Evolutionary conservation across 2,797 vertebrate genomes (phyloP).

Genomic region (Helarctos malayanus): DNA sequence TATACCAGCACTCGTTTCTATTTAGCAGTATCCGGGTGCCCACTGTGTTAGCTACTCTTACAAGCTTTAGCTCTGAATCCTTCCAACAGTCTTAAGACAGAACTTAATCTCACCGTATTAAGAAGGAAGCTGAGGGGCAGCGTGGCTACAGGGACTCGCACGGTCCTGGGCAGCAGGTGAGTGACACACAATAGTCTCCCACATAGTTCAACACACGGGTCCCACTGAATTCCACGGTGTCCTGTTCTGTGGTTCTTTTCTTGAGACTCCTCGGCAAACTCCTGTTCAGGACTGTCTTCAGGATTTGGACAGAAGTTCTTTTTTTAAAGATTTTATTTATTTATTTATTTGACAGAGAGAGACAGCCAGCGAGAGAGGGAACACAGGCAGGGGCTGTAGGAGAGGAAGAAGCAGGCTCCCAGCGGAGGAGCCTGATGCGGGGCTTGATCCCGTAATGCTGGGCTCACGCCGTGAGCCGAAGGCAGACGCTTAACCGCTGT

Average conservation of each 20-base stretch:
- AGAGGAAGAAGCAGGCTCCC: too few species aligned
- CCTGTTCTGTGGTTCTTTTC: not conserved
- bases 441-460: too few species aligned
- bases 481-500: too few species aligned
- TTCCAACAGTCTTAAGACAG: constrained; percentile 26
- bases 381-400: too few species aligned
- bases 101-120: not conserved
- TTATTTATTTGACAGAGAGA: too few species aligned
- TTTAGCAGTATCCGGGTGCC: not conserved
- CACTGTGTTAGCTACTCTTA: not conserved
- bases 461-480: too few species aligned
- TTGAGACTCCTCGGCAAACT: constrained; percentile 5
- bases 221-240: not conserved
- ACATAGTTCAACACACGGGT: not conserved
- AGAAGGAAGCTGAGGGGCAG: not conserved
- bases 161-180: not conserved
- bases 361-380: too few species aligned
- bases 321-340: too few species aligned
- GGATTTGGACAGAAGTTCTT: not conserved
- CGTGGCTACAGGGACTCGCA: not conserved
- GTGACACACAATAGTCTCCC: not conserved
- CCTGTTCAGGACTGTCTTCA: not conserved
- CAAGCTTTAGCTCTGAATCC: not conserved
- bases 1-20: not conserved
- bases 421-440: too few species aligned